Evolutionary conservation across 1,140 invertebrate species (phyloP).

Genomic region (Leguminivora glycinivorella): DNA sequence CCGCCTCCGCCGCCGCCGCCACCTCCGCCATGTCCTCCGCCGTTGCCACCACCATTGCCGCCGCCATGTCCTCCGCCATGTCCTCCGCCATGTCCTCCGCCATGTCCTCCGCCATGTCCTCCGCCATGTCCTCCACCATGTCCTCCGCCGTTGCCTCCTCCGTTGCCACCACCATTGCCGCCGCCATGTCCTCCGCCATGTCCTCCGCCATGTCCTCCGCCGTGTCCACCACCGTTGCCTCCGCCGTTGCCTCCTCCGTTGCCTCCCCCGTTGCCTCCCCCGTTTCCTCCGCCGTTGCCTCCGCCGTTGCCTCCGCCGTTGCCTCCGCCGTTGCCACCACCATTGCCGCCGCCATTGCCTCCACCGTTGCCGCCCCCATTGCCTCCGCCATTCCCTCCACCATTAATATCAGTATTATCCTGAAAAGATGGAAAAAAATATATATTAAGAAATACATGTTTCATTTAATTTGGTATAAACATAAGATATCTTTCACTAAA

Average conservation of each 20-base stretch:
- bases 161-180: constrained; percentile 37
- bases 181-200: constrained; percentile 37
- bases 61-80: constrained; percentile 29
- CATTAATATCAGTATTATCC: no score
- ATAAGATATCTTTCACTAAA: no score
- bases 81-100: constrained; percentile 30
- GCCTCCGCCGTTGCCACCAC: not conserved
- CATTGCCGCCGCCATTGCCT: not conserved
- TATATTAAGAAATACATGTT: no score
- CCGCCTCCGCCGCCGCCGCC: constrained; percentile 41
- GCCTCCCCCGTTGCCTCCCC: constrained; percentile 31
- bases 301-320: constrained; percentile 27
- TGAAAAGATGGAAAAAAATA: no score
- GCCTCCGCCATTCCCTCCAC: no score
- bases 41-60: constrained; percentile 34
- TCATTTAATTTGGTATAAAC: no score
- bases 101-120: constrained; percentile 41
- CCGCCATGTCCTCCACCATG: constrained; percentile 43
- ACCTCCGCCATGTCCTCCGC: constrained; percentile 39
- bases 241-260: constrained; percentile 32
- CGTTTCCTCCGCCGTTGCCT: constrained; percentile 27
- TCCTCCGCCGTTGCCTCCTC: constrained; percentile 33
- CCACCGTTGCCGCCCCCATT: constrained; percentile 35
- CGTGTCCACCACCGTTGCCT: not conserved
- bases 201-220: constrained; percentile 27